A percentile compares a stretch with the other conserved stretches of the same genome.
Evolutionary conservation across 2,113 vertebrate species (phyloP).

Genomic region (Caranx melampygus): DNA sequence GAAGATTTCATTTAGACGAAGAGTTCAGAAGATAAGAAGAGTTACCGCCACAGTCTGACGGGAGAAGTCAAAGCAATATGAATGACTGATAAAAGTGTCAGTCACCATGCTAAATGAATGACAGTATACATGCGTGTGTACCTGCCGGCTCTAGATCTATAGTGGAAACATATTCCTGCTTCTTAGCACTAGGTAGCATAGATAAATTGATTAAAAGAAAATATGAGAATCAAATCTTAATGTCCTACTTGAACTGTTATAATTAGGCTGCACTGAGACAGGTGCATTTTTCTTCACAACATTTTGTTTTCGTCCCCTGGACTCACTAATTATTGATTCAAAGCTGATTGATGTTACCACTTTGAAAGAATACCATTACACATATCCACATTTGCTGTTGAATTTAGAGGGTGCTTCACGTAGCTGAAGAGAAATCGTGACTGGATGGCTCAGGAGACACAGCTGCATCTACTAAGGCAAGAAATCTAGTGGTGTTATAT

Average conservation of each 20-base stretch:
- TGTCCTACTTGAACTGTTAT: background rate
- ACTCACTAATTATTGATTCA: slow-evolving; percentile 2
- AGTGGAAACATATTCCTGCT: background rate
- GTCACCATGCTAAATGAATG: slow-evolving; percentile 8
- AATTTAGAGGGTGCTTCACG: slow-evolving; percentile 1
- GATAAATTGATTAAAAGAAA: background rate
- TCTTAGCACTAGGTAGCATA: background rate
- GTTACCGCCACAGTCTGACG: slow-evolving; percentile 2
- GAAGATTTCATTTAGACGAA: slow-evolving; percentile 29
- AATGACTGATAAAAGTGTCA: slow-evolving; percentile 6
- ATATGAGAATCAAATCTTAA: background rate
- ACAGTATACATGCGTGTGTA: background rate
- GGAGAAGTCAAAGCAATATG: background rate
- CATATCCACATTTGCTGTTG: slow-evolving; percentile 17
- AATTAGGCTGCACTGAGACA: background rate
- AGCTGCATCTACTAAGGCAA: background rate
- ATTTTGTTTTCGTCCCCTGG: background rate
- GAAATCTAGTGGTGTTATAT: slow-evolving; percentile 24
- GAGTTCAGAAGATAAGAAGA: slow-evolving; percentile 50
- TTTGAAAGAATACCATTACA: background rate
- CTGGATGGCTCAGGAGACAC: slow-evolving; percentile 17
- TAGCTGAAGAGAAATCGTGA: slow-evolving; percentile 27
- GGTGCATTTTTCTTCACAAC: background rate
- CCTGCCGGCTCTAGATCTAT: slow-evolving; percentile 6
- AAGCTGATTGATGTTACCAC: slow-evolving; percentile 5